phyloP scores from a whole-genome alignment of 1,140 invertebrate genomes.

The Trachymyrmex cornetzi region DNA sequence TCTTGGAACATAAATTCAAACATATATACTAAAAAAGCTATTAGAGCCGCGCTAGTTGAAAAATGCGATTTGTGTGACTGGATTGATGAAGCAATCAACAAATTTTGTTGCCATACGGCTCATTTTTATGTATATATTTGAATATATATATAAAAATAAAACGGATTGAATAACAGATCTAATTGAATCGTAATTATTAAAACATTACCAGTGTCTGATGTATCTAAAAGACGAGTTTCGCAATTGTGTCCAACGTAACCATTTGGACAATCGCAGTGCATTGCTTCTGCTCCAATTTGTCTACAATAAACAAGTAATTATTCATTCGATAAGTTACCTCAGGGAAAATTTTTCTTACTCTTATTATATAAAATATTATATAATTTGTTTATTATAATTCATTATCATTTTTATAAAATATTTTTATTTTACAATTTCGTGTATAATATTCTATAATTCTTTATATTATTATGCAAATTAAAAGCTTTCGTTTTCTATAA shows the following conservation, averaged over 20 bases:
- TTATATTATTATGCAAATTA: not conserved
- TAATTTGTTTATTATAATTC: too few relatives aligned
- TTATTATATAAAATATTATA: not conserved
- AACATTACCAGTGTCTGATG: conserved; percentile 77
- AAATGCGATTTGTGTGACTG: too few relatives aligned
- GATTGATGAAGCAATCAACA: too few relatives aligned
- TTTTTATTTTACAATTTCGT: not conserved
- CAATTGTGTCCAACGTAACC: conserved; percentile 90
- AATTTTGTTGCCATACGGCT: too few relatives aligned
- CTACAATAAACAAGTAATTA: conserved; percentile 85
- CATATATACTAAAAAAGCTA: too few relatives aligned
- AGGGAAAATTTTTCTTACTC: not conserved
- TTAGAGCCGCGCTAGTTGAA: too few relatives aligned
- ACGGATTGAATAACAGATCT: not conserved
- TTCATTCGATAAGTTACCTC: not conserved
- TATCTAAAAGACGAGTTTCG: conserved; percentile 88
- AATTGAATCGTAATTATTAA: not conserved
- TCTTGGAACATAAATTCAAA: too few relatives aligned
- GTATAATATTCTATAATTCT: not conserved
- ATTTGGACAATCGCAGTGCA: conserved; percentile 89
- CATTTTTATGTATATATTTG: too few relatives aligned
- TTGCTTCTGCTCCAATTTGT: conserved; percentile 90
- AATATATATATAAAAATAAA: not conserved
- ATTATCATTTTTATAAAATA: not conserved
- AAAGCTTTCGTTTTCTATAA: not conserved